Conservation (phyloP, 2,113 vertebrate genomes). For the Desmodus rotundus region DNA sequence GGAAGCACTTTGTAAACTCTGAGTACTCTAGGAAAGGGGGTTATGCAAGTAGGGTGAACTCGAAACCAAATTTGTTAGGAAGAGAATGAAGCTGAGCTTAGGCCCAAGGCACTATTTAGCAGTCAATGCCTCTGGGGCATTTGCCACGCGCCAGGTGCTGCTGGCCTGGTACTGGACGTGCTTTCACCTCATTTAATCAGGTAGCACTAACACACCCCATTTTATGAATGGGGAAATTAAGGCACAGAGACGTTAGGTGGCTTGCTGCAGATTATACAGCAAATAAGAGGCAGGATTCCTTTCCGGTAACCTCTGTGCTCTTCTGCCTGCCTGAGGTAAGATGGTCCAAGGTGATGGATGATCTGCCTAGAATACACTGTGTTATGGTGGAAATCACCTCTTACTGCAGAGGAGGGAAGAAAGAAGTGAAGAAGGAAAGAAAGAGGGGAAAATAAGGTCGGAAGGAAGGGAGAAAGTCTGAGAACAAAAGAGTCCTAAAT, state of each 20-base stretch:
- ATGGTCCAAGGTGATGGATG: too few species aligned
- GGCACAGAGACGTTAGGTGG: not conserved
- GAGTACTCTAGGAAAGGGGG: not conserved
- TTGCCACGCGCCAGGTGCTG: not conserved
- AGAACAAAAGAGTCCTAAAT: not conserved
- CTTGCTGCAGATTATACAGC: not conserved
- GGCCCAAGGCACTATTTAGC: not conserved
- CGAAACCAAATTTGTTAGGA: not conserved
- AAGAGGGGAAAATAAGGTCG: too few species aligned
- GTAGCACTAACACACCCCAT: not conserved
- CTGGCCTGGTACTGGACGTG: rapidly evolving
- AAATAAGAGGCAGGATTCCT: not conserved
- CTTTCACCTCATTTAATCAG: not conserved
- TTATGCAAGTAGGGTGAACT: not conserved
- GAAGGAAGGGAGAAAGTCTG: too few species aligned
- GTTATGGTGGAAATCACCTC: not conserved
- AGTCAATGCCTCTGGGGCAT: not conserved
- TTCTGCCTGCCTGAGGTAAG: rapidly evolving
- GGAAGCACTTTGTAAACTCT: not conserved
- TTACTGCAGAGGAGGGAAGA: not conserved
- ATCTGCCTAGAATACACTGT: not conserved
- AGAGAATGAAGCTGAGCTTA: not conserved
- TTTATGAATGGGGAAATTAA: not conserved
- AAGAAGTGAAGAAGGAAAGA: too few species aligned
- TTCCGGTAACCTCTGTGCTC: not conserved